These are phyloP conservation scores for Hirtodrosophila cameraria DNA, from an alignment of 2,888 invertebrate species.

Conservation along the genomic window DNA sequence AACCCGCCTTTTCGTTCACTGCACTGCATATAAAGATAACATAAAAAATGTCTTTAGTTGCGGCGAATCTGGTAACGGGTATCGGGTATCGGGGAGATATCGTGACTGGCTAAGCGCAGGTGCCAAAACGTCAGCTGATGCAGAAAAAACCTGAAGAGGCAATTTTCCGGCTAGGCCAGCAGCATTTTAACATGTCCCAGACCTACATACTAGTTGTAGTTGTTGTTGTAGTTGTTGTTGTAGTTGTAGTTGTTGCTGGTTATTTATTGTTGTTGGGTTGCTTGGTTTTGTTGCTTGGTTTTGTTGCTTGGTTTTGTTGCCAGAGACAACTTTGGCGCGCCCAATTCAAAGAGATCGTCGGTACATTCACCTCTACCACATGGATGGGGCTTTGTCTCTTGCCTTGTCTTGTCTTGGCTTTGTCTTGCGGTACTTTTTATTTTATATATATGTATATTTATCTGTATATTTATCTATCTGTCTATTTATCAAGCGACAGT, in stretches of 20 bases:
- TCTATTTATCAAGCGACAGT: constrained; percentile 55
- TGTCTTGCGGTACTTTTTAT: constrained; percentile 58
- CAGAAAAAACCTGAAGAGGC: constrained; percentile 14
- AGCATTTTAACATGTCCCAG: constrained; percentile 50
- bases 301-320: background rate
- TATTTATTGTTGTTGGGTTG: constrained; percentile 2
- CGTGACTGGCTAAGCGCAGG: constrained; percentile 35
- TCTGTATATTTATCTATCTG: constrained; percentile 7
- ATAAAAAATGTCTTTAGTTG: no score
- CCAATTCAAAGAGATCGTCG: constrained; percentile 38
- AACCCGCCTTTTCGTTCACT: no score
- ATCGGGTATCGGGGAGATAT: background rate
- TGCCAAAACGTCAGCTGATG: constrained; percentile 35
- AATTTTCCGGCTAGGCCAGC: constrained; percentile 36
- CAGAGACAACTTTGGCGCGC: constrained; percentile 21
- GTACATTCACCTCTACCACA: constrained; percentile 61
- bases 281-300: background rate
- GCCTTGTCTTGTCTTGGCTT: constrained; percentile 13
- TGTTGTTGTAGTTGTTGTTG: no score
- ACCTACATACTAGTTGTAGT: constrained; percentile 36
- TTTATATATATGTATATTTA: constrained; percentile 20
- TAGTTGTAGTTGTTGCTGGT: no score
- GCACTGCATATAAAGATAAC: no score
- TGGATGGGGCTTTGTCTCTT: constrained; percentile 39
- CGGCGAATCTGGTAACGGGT: background rate